Evolutionary conservation across 2,888 invertebrate genomes (phyloP).

Genomic region (Dastarcus helophoroides): DNA sequence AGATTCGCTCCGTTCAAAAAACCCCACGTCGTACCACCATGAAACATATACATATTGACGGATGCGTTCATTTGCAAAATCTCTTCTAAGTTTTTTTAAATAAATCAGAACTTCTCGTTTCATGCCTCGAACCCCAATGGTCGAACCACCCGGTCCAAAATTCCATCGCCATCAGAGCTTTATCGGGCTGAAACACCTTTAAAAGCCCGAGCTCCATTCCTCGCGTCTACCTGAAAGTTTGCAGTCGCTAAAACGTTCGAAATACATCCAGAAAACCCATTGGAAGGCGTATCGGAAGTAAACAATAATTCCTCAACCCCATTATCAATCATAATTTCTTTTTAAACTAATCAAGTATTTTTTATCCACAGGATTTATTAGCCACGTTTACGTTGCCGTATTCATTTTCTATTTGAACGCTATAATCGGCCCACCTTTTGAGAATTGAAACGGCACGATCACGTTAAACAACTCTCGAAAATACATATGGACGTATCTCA

Average conservation of each 20-base stretch:
- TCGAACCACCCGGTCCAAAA: conserved; percentile 54
- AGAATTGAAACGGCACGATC: conserved; percentile 43
- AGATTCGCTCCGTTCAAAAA: conserved; percentile 37
- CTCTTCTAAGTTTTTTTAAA: conserved; percentile 22
- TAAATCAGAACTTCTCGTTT: conserved; percentile 17
- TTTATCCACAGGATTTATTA: conserved; percentile 31
- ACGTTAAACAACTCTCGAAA: conserved; percentile 39
- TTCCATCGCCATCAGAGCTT: conserved; percentile 47
- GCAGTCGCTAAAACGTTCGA: conserved; percentile 38
- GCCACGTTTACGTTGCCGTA: conserved; percentile 55
- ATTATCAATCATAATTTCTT: conserved; percentile 23
- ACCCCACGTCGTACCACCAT: conserved; percentile 78
- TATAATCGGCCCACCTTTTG: conserved; percentile 76
- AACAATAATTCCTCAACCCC: conserved; percentile 39
- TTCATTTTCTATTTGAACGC: conserved; percentile 87
- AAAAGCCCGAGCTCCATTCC: conserved; percentile 34
- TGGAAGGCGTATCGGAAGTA: conserved; percentile 39
- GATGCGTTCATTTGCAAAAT: conserved; percentile 34
- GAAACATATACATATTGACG: conserved; percentile 86
- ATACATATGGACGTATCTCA: conserved; percentile 40
- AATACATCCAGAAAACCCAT: conserved; percentile 18
- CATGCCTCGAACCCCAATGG: conserved; percentile 39
- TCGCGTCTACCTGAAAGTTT: conserved; percentile 39
- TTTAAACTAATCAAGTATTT: conserved; percentile 31
- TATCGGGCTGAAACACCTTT: conserved; percentile 37